Evolutionary conservation across 1,140 invertebrate genomes (phyloP), one percentile per base, ranked within the genome.

Genomic region (Tetranychus urticae): DNA sequence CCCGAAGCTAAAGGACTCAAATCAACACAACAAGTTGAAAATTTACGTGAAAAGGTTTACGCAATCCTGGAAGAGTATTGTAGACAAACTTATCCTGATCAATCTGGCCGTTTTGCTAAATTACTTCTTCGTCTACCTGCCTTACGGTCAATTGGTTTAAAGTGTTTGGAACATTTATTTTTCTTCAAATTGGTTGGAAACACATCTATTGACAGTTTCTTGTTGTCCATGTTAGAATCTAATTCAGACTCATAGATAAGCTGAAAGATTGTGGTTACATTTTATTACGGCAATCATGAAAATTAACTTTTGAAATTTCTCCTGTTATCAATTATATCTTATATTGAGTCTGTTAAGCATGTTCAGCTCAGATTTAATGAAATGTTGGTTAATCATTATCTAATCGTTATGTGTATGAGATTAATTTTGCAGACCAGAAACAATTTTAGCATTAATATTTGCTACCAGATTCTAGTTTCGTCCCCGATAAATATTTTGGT

Each of bases 111-210:
- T 36, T 97, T 97, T 74, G 89, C 91, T 33, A 91, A 96, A 70
- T 74, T 97, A 6, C 74, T 97, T 61, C 75, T 97, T 55, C 82
- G 93, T 62, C 75, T 97, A 68, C 93, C 93, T 2, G 86, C 91
- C 2, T 78, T 97, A 31, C 79, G 92, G 58, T 94, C 90, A 61
- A 96, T 97, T 69, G 91, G 87, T 39, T 79, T 97, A 23, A 96
- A 96, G 75, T 94, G 91, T 75, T 77, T 88, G 67, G 90, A 97
- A 71, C 87, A 94, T 75, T 77, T 96, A 52, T 97, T 93, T 77
- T 92, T 90, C 77, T 92, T 90, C 76, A 84, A 87, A 70, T 77
- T 94, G 47, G 84, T 90, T 65, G 74, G 72, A 37, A 72, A 76
- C 63, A 55, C 46, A 23, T 71, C 73, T 2, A 76, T 77, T 64